Evolutionary conservation across 2,888 invertebrate genomes (phyloP), one percentile per base, ranked within the genome.

Genomic region (Lasioglossum vierecki): DNA sequence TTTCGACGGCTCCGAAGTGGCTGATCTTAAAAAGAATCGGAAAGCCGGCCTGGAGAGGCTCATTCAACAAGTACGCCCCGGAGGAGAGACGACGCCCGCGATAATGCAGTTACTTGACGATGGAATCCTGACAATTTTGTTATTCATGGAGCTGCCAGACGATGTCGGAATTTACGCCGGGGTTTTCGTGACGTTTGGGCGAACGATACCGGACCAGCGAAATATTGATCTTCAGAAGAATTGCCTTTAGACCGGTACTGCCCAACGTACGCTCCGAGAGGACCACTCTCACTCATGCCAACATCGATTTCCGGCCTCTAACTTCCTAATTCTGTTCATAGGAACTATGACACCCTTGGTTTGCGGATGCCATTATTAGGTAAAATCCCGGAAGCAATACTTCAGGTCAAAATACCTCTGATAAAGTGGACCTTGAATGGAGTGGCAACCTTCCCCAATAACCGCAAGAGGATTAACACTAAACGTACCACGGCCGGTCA

Each of bases 21-120:
- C 35, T 72, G 79, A 79, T 76, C 73, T 74, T 66, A 79, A 75
- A 75, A 82, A 77, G 82, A 79, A 86, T 82, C 82, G 46, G 49
- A 57, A 78, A 63, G 77, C 26, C 9, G 4, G 44, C 39, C 46
- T 41, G 68, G 41, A 35, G 63, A 41, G 41, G 77, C 79, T 80
- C 79, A 80, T 87, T 87, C 86, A 87, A 87, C 87, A 87, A 87
- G 87, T 87, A 86, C 74, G 30, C n/a, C 46, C 53, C 35, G 79
- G 18, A 44, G 57, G 66, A 22, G 44, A 41, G 2, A 68, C 30
- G 63, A 44, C 9, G 49, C 22, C 22, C 44, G 41, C 49, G 86
- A 80, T 86, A 83, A 80, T 63, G 73, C 49, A 41, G 80, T 78
- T 80, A 75, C 76, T 72, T 76, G 39, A 66, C 77, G 78, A 78